A percentile compares a stretch with the other conserved stretches of the same genome.
phyloP scores from a whole-genome alignment of 2,888 invertebrate genomes.

The Microctonus brassicae region DNA sequence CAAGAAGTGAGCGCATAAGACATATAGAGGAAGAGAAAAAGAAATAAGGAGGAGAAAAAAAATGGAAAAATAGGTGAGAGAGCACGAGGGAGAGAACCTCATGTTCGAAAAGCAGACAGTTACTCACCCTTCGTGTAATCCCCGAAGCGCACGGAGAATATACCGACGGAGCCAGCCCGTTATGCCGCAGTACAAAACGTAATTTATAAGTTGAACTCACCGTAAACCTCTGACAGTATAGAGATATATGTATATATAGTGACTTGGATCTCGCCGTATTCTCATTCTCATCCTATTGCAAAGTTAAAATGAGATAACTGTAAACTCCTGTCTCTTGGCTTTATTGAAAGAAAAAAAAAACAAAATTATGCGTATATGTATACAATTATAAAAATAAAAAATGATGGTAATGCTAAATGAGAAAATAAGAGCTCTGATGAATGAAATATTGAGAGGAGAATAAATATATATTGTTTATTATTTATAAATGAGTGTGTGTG shows the following conservation, averaged over 20 bases:
- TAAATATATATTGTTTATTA: neutral
- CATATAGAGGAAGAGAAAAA: neutral
- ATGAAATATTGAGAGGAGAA: neutral
- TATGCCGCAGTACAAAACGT: conserved; percentile 41
- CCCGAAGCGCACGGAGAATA: conserved; percentile 42
- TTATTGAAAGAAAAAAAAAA: neutral
- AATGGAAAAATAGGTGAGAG: neutral
- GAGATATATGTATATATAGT: neutral
- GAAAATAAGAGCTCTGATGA: too few species aligned
- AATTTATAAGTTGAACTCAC: conserved; percentile 45
- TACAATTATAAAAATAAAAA: conserved; percentile 5
- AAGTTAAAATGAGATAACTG: conserved; percentile 15
- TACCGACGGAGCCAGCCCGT: conserved; percentile 15
- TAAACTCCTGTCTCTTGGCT: conserved; percentile 10
- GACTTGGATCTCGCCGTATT: conserved; percentile 21
- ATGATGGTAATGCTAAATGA: too few species aligned
- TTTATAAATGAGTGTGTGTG: neutral
- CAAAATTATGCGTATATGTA: neutral
- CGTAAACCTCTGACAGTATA: conserved; percentile 31
- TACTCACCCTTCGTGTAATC: conserved; percentile 43
- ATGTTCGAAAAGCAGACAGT: conserved; percentile 38
- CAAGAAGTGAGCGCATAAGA: neutral
- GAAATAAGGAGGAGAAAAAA: neutral
- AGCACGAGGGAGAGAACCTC: conserved; percentile 25
- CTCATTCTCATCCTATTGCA: conserved; percentile 10